A percentile compares a stretch with the other conserved stretches of the same genome.
Conservation (phyloP, 1,140 invertebrate genomes). For the Hermatobates lingyangjiaoensis region DNA sequence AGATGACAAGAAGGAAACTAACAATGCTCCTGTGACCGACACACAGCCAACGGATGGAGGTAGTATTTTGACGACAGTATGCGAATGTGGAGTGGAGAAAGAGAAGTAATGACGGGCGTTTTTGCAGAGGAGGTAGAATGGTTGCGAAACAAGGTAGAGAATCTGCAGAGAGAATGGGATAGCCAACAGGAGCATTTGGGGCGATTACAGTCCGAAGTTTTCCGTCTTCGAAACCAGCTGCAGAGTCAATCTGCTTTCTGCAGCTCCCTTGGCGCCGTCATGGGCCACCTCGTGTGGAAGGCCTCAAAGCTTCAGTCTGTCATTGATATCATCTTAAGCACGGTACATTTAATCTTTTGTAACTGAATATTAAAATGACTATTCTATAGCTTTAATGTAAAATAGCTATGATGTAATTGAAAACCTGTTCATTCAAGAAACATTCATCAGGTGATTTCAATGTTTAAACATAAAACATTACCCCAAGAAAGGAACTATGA, state of each 20-base stretch:
- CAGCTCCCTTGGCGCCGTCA: conserved; percentile 23
- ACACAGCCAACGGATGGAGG: too few species aligned
- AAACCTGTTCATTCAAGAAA: neutral
- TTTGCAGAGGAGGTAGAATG: conserved; percentile 11
- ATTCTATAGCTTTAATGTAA: too few species aligned
- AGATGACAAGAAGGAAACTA: too few species aligned
- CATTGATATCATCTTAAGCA: conserved; percentile 21
- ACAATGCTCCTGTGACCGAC: too few species aligned
- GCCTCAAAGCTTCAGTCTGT: conserved; percentile 21
- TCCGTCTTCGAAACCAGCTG: conserved; percentile 22
- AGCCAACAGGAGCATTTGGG: conserved; percentile 20
- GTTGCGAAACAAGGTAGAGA: conserved; percentile 14
- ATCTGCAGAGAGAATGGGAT: conserved; percentile 19
- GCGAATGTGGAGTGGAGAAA: too few species aligned
- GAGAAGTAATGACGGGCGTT: too few species aligned
- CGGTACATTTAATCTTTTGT: conserved; percentile 19
- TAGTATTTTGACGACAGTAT: too few species aligned
- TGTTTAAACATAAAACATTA: too few species aligned
- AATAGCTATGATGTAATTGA: neutral
- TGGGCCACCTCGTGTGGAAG: conserved; percentile 25
- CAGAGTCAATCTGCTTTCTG: conserved; percentile 24
- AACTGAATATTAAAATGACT: too few species aligned
- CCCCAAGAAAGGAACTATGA: too few species aligned
- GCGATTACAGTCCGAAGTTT: conserved; percentile 20
- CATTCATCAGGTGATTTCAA: too few species aligned